Conservation (phyloP, 92 coral and sea anemone species). For the Pocillopora meandrina region DNA sequence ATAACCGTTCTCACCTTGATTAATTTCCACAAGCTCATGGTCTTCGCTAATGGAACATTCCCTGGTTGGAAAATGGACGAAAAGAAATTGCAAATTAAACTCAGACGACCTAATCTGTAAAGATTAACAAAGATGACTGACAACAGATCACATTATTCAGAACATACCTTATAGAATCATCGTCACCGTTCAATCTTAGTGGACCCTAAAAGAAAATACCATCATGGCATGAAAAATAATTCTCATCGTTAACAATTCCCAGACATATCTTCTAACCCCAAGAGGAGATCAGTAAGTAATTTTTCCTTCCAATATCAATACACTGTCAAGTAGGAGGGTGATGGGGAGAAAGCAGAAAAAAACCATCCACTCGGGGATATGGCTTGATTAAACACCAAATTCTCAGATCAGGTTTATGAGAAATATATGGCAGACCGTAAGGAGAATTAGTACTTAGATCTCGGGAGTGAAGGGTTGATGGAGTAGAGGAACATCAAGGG, state of each 20-base stretch:
- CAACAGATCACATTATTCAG: not conserved
- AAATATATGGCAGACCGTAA: too few species aligned
- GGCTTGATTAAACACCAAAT: too few species aligned
- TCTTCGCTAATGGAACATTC: slow-evolving; percentile 62
- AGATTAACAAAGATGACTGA: not conserved
- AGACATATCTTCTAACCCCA: not conserved
- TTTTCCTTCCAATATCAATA: too few species aligned
- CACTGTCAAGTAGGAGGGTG: too few species aligned
- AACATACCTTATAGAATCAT: slow-evolving; percentile 45
- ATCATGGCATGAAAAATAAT: not conserved
- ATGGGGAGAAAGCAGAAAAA: too few species aligned
- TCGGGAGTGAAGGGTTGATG: too few species aligned
- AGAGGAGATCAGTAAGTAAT: too few species aligned
- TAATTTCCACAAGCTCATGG: slow-evolving; percentile 51
- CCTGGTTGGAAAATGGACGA: not conserved
- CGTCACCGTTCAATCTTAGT: slow-evolving; percentile 31
- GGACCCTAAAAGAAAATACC: slow-evolving; percentile 22
- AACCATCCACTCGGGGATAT: too few species aligned
- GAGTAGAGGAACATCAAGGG: too few species aligned
- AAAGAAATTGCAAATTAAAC: not conserved
- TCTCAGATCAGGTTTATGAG: too few species aligned
- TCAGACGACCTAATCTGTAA: too few species aligned
- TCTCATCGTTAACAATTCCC: not conserved
- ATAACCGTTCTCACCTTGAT: slow-evolving; percentile 52
- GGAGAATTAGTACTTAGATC: too few species aligned